Evolutionary conservation across 2,113 vertebrate species (phyloP).

Genomic region (Zosterops hypoxanthus): DNA sequence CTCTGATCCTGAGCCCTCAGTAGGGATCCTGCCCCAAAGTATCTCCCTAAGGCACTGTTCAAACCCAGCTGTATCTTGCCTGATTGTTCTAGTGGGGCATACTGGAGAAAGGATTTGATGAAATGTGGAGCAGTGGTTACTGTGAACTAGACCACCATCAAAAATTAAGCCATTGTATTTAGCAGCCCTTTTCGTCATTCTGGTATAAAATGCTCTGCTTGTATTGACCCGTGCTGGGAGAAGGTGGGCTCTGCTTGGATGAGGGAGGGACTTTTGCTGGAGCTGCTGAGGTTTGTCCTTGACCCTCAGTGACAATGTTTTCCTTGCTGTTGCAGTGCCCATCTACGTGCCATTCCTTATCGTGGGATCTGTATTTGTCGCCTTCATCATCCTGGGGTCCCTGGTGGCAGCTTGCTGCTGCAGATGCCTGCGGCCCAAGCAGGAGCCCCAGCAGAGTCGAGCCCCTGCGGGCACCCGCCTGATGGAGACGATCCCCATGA

Average conservation of each 20-base stretch:
- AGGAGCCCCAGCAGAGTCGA: conserved; percentile 87
- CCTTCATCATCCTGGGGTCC: conserved; percentile 93
- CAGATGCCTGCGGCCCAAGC: conserved; percentile 94
- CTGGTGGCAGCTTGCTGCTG: conserved; percentile 95
- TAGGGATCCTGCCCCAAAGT: neutral
- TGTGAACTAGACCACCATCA: neutral
- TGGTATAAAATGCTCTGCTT: neutral
- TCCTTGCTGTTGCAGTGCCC: conserved; percentile 82
- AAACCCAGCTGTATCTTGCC: neutral
- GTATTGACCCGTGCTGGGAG: neutral
- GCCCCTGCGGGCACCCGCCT: conserved; percentile 79
- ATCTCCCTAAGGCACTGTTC: neutral
- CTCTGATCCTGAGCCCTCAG: rapidly evolving
- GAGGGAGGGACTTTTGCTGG: neutral
- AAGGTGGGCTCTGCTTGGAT: neutral
- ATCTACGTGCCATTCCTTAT: conserved; percentile 98
- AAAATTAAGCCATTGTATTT: neutral
- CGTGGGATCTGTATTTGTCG: conserved; percentile 95
- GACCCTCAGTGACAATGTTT: neutral
- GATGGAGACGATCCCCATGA: conserved; percentile 98
- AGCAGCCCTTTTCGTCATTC: neutral
- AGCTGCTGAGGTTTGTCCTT: neutral
- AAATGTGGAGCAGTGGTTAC: neutral
- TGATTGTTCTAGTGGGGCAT: neutral
- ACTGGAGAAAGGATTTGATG: neutral